Conservation (phyloP, 2,888 invertebrate genomes). For the Choristoneura rosaceana region DNA sequence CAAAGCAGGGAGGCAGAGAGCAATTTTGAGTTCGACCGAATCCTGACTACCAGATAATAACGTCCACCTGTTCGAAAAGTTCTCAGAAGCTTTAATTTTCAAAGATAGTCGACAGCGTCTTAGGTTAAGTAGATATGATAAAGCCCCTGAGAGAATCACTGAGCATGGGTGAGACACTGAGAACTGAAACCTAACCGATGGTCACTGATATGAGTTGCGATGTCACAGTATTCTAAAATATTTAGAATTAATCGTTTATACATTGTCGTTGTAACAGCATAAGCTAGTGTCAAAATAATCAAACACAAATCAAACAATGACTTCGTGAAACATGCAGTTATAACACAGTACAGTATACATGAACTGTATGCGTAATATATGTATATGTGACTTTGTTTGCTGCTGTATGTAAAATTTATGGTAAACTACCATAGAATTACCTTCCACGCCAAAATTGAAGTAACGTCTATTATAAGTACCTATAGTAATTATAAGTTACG, state of each 20-base stretch:
- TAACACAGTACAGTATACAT: background rate
- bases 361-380: no score
- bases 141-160: background rate
- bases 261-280: background rate
- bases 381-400: no score
- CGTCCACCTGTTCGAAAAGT: slow-evolving; percentile 15
- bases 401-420: no score
- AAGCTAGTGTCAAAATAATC: background rate
- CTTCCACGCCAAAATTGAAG: no score
- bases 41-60: slow-evolving; percentile 20
- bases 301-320: background rate
- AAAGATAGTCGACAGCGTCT: background rate
- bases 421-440: no score
- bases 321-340: background rate
- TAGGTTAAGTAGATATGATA: background rate
- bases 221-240: background rate
- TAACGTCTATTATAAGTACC: no score
- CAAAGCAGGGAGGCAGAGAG: slow-evolving; percentile 19
- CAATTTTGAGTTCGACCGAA: background rate
- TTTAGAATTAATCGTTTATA: background rate
- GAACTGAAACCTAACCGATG: background rate
- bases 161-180: background rate
- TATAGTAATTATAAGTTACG: no score
- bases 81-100: background rate
- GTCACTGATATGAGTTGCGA: background rate